Evolutionary conservation across 2,888 invertebrate genomes (phyloP).

Genomic region (Prenolepis imparis): DNA sequence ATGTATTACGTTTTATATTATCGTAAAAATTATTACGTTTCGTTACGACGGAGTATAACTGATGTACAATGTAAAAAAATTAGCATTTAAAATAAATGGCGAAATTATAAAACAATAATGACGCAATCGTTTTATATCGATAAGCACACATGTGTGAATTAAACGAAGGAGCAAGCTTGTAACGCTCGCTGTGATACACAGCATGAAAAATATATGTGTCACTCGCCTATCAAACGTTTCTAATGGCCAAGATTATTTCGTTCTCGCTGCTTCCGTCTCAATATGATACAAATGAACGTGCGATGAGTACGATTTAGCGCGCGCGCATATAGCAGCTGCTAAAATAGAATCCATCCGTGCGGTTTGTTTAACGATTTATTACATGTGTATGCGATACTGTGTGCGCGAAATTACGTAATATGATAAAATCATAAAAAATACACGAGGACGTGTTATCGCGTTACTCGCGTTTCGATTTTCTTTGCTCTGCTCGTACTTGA

Average conservation of each 20-base stretch:
- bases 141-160: background rate
- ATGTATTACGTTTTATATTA: background rate
- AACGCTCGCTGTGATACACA: constrained; percentile 9
- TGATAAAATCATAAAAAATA: constrained; percentile 39
- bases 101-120: background rate
- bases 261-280: constrained; percentile 51
- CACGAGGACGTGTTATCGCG: background rate
- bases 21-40: constrained; percentile 57
- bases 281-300: constrained; percentile 53
- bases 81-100: background rate
- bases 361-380: constrained; percentile 43
- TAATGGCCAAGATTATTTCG: constrained; percentile 54
- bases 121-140: constrained; percentile 8
- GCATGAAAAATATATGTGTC: constrained; percentile 46
- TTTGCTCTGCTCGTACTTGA: background rate
- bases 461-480: constrained; percentile 16
- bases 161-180: background rate
- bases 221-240: constrained; percentile 49
- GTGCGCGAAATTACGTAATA: constrained; percentile 19
- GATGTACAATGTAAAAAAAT: background rate
- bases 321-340: constrained; percentile 4
- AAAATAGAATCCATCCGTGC: constrained; percentile 25
- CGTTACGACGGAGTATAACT: background rate
- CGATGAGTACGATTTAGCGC: constrained; percentile 47
- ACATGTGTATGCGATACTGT: background rate